Base-by-base conservation (phyloP, 2,113 vertebrate species). In the Sinocyclocheilus rhinocerous region DNA sequence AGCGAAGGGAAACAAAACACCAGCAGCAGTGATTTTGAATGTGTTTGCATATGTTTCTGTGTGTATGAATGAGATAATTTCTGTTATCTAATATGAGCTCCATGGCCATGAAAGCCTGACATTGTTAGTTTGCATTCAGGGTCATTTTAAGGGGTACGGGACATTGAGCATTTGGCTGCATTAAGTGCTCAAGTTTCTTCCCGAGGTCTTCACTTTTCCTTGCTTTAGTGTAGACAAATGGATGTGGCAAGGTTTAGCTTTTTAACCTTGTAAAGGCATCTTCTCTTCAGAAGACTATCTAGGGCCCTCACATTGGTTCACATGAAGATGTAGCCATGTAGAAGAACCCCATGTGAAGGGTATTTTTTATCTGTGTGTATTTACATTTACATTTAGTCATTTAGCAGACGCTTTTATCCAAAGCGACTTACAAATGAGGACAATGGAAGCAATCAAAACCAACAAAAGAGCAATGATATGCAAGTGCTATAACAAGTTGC, bases 51-150 rank as follows among this genome's bases (percentile, higher is more conserved):
- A 45, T 67, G 55, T 63, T 26, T 86, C 67, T 59, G 59, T 87
- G 59, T 55, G 86, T 24, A 11, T 59, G 57, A 26, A 33, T 26
- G 26, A 16, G 59, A 3, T 70, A 50, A 39, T 67, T 24, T 29
- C 26, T 81, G 29, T 52, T 83, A 55, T 83, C 52, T 83, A 76
- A 45, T 39, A 48, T n/a, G 45, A 65, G 24, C 26, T 26, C 16
- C 8, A 52, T 52, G 26, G 61, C 22, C 45, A 70, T 69, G 75
- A 77, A 45, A 81, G 57, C 24, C 48, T 67, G 13, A 79, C 29
- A 39, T 20, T 81, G 78, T 77, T 29, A 52, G 26, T 55, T 77
- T 77, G 76, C 33, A 61, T 63, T 81, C 33, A 57, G 65, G 65
- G 65, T 24, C 50, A 9, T 85, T 85, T 55, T 77, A 84, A 84